phyloP scores from a whole-genome alignment of 2,888 invertebrate species.

The Agrochola lychnidis region DNA sequence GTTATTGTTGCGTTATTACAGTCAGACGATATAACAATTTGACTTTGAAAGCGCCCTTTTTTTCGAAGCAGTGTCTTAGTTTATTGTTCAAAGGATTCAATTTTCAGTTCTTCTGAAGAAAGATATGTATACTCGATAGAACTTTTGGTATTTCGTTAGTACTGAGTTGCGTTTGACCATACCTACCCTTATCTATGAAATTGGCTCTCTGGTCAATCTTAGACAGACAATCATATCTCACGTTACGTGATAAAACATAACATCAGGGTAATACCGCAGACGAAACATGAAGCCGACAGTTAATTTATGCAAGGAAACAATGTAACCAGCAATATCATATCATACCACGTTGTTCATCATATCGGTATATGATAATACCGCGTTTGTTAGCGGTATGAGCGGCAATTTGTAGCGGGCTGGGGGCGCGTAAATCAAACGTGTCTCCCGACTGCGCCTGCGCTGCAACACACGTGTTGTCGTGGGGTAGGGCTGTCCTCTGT shows the following conservation, averaged over 20 bases:
- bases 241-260: too few relatives aligned
- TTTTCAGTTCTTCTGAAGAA: not conserved
- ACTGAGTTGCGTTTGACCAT: not conserved
- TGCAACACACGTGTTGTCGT: constrained; percentile 79
- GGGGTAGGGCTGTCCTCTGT: constrained; percentile 69
- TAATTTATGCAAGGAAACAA: not conserved
- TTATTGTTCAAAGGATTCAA: not conserved
- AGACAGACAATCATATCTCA: too few relatives aligned
- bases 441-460: constrained; percentile 71
- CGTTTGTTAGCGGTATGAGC: constrained; percentile 77
- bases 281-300: not conserved
- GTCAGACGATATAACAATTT: not conserved
- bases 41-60: not conserved
- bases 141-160: not conserved
- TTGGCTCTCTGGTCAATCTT: not conserved
- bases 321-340: not conserved
- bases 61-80: not conserved
- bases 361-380: constrained; percentile 69
- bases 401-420: constrained; percentile 79
- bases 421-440: constrained; percentile 85
- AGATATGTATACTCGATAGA: not conserved
- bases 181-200: not conserved
- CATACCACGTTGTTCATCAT: constrained; percentile 34
- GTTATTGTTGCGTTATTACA: not conserved
- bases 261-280: not conserved